phyloP scores from a whole-genome alignment of 2,888 invertebrate genomes.

The Meganola albula region DNA sequence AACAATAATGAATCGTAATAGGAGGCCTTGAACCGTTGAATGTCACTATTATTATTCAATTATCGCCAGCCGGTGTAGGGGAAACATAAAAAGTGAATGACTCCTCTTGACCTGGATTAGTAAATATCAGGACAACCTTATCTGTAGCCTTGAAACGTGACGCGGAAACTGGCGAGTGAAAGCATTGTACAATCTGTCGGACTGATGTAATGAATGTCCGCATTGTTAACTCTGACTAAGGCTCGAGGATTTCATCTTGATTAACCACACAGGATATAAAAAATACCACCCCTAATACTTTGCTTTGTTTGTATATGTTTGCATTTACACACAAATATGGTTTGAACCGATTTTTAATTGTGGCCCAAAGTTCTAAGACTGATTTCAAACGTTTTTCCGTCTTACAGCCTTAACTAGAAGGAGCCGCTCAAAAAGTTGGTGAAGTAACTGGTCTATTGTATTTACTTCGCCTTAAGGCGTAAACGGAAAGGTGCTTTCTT shows the following conservation, averaged over 20 bases:
- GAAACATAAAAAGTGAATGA: constrained; percentile 65
- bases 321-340: no score
- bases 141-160: constrained; percentile 72
- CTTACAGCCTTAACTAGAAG: no score
- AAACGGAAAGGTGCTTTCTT: no score
- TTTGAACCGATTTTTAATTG: no score
- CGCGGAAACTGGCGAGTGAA: constrained; percentile 70
- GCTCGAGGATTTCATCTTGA: constrained; percentile 35
- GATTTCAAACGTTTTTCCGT: no score
- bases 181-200: constrained; percentile 65
- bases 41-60: constrained; percentile 53
- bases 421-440: no score
- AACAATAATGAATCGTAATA: constrained; percentile 41
- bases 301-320: no score
- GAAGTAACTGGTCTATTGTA: no score
- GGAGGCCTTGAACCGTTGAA: constrained; percentile 51
- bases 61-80: constrained; percentile 50
- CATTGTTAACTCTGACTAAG: constrained; percentile 46
- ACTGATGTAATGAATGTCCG: constrained; percentile 54
- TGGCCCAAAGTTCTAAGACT: no score
- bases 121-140: constrained; percentile 61
- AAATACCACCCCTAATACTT: no score
- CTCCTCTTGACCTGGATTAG: constrained; percentile 65
- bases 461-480: no score
- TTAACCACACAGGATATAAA: no score